Conservation (phyloP, 2,113 vertebrate genomes). For the Calyptommatus sinebrachiatus region DNA sequence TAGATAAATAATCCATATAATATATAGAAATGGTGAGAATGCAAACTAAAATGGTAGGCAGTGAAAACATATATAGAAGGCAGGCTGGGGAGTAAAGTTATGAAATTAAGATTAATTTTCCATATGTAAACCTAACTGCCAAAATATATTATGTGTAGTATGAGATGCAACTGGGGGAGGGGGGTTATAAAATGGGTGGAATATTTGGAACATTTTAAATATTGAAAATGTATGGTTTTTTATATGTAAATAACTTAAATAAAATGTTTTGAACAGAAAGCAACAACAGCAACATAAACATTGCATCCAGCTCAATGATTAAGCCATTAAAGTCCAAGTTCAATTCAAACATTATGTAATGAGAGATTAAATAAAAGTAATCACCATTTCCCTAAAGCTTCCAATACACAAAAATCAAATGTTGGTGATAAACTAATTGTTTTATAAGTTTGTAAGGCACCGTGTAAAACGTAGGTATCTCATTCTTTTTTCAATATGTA, state of each 20-base stretch:
- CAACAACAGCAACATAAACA: neutral
- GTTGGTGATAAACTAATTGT: fast-evolving
- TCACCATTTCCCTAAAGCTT: neutral
- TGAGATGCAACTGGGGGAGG: neutral
- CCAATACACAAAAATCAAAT: neutral
- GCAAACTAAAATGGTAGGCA: too few species aligned
- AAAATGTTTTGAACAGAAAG: neutral
- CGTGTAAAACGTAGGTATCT: conserved; percentile 3
- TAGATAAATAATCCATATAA: too few species aligned
- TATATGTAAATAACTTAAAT: too few species aligned
- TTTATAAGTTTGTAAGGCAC: conserved; percentile 4
- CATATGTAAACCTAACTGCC: too few species aligned
- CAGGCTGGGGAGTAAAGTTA: too few species aligned
- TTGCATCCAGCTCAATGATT: neutral
- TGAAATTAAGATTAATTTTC: too few species aligned
- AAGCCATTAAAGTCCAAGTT: neutral
- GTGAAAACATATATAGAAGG: too few species aligned
- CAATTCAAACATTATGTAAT: neutral
- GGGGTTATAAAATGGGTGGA: too few species aligned
- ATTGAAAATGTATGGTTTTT: too few species aligned
- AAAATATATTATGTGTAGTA: neutral
- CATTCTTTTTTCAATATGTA: neutral
- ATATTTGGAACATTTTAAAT: too few species aligned
- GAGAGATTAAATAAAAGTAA: conserved; percentile 9
- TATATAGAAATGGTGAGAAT: too few species aligned